These are phyloP conservation scores for Umimayanthus chanpuru DNA, from an alignment of 92 coral and sea anemone genomes.

Conservation along the genomic window DNA sequence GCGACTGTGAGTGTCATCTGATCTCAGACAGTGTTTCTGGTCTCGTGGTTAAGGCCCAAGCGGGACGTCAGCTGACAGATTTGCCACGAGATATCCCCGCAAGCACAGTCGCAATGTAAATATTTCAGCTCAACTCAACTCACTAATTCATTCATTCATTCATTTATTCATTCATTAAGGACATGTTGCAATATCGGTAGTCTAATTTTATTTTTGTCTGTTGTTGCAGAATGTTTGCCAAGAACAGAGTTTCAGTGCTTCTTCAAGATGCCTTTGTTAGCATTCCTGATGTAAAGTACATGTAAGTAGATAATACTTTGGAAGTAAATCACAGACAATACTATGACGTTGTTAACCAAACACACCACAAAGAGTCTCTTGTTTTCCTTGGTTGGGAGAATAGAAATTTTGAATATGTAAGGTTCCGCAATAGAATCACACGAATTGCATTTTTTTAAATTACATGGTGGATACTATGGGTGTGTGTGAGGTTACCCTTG, in stretches of 20 bases:
- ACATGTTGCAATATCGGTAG: neutral
- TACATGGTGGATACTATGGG: no score
- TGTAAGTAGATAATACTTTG: slow-evolving; percentile 49
- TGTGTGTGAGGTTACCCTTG: no score
- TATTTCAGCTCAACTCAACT: neutral
- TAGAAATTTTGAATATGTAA: no score
- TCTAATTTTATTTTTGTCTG: neutral
- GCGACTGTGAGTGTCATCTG: slow-evolving; percentile 60
- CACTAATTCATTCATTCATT: neutral
- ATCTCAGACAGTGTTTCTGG: slow-evolving; percentile 46
- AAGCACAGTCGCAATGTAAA: slow-evolving; percentile 59
- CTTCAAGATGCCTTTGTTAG: slow-evolving; percentile 36
- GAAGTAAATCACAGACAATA: neutral
- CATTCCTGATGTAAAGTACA: slow-evolving; percentile 44
- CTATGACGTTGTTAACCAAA: neutral
- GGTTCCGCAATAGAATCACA: no score
- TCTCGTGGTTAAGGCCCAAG: slow-evolving; percentile 50
- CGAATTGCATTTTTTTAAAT: no score
- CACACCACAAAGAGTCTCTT: neutral
- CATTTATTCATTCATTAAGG: neutral
- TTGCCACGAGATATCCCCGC: slow-evolving; percentile 62
- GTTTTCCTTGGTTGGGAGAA: no score
- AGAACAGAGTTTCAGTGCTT: slow-evolving; percentile 57
- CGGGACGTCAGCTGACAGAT: slow-evolving; percentile 46
- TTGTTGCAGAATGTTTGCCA: slow-evolving; percentile 47